Percentiles rank a stretch among this genome's conserved stretches.
These are phyloP conservation scores for Bradypus variegatus DNA, from an alignment of 2,797 vertebrate species.

Conservation along the genomic window DNA sequence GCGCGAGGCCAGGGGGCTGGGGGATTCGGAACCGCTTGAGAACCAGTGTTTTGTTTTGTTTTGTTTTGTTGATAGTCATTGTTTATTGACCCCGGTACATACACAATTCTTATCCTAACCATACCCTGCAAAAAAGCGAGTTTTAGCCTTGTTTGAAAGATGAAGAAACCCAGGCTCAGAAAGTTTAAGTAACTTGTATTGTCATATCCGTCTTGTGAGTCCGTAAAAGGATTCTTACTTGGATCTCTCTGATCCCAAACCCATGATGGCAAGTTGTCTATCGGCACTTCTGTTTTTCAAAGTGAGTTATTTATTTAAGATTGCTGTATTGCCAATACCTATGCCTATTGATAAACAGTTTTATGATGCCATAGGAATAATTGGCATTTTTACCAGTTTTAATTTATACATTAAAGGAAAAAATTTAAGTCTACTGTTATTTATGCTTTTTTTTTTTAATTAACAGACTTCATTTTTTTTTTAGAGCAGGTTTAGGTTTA, in stretches of 20 bases:
- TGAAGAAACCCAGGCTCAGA: too few relatives aligned
- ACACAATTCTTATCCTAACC: too few relatives aligned
- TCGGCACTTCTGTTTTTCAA: not conserved
- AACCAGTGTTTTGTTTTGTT: not conserved
- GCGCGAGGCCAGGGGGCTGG: conserved; percentile 37
- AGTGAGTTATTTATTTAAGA: not conserved
- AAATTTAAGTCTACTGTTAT: not conserved
- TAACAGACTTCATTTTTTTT: too few relatives aligned
- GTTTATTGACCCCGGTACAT: too few relatives aligned
- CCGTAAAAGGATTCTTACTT: not conserved
- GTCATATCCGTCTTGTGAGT: not conserved
- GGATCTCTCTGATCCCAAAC: not conserved
- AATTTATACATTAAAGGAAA: not conserved
- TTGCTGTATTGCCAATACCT: not conserved
- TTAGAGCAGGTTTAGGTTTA: too few relatives aligned
- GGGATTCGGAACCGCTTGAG: not conserved
- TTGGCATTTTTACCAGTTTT: not conserved
- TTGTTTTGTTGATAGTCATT: not conserved
- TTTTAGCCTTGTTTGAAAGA: too few relatives aligned
- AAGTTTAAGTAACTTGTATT: not conserved
- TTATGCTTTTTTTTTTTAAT: not conserved
- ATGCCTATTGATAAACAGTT: not conserved
- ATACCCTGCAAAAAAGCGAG: too few relatives aligned
- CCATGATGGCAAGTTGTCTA: not conserved
- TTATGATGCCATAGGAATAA: not conserved